These are phyloP conservation scores for Ciconia boyciana DNA, from an alignment of 2,113 vertebrate genomes.

Conservation along the genomic window DNA sequence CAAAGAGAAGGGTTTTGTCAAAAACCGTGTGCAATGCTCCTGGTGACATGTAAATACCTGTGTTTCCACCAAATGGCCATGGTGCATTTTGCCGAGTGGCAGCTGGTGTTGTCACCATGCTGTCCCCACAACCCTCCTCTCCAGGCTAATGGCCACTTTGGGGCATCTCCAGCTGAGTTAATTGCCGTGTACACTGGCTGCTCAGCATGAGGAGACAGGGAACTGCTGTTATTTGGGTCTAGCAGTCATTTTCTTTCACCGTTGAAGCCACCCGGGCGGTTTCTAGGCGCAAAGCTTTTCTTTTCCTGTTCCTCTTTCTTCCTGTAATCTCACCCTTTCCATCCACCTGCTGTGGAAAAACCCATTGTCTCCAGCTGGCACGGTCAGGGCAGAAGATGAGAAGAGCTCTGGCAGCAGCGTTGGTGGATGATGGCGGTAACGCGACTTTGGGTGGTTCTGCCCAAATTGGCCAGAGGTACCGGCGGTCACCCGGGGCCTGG, in stretches of 20 bases:
- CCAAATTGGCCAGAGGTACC: too few species aligned
- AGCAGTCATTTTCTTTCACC: background rate
- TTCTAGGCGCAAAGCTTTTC: background rate
- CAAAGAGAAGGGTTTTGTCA: background rate
- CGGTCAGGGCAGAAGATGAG: background rate
- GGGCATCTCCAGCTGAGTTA: background rate
- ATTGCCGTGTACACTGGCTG: fast-evolving
- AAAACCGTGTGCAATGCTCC: fast-evolving
- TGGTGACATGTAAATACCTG: too few species aligned
- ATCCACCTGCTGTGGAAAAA: background rate
- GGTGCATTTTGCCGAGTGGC: fast-evolving
- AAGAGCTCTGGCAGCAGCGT: background rate
- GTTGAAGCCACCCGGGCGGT: background rate
- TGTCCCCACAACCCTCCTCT: background rate
- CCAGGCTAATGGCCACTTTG: background rate
- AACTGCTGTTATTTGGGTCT: background rate
- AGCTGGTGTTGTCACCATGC: fast-evolving
- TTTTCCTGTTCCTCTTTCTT: background rate
- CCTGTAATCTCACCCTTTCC: background rate
- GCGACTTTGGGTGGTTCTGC: background rate
- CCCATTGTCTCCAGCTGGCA: fast-evolving
- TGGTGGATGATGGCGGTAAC: background rate
- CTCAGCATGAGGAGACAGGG: background rate
- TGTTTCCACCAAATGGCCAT: fast-evolving
- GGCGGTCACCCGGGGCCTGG: fast-evolving